Evolutionary conservation across 1,140 invertebrate species (phyloP).

Genomic region (Scaptomyza graminum): DNA sequence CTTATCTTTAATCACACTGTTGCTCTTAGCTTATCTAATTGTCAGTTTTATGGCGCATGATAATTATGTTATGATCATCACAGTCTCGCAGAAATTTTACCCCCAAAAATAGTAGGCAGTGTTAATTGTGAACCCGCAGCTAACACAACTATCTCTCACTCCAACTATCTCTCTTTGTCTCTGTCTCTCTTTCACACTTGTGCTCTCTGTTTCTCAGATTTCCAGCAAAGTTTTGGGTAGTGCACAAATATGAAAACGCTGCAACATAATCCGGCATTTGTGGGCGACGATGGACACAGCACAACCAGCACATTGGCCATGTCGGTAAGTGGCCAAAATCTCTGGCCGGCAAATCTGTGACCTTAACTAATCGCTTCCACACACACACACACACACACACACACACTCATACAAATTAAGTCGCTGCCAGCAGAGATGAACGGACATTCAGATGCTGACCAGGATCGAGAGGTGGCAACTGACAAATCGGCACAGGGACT

Average conservation of each 20-base stretch:
- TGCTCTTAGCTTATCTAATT: slow-evolving; percentile 50
- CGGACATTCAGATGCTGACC: slow-evolving; percentile 28
- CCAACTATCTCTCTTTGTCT: neutral
- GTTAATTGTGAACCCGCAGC: slow-evolving; percentile 19
- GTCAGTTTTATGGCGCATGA: slow-evolving; percentile 67
- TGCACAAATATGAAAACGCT: slow-evolving; percentile 55
- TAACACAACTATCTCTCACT: slow-evolving; percentile 32
- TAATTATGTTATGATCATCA: slow-evolving; percentile 20
- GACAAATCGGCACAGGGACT: slow-evolving; percentile 35
- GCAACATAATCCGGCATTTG: slow-evolving; percentile 69
- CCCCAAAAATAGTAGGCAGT: slow-evolving; percentile 29
- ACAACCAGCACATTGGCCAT: slow-evolving; percentile 68
- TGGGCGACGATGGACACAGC: slow-evolving; percentile 77
- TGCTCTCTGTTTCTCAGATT: neutral
- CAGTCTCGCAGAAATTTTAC: slow-evolving; percentile 10
- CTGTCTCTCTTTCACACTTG: neutral
- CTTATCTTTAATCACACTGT: slow-evolving; percentile 19
- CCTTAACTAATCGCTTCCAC: slow-evolving; percentile 50
- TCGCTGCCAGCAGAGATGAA: slow-evolving; percentile 25
- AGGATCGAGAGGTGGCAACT: slow-evolving; percentile 20
- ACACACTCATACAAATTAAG: slow-evolving; percentile 29
- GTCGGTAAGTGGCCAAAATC: slow-evolving; percentile 59
- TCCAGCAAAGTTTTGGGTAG: slow-evolving; percentile 14
- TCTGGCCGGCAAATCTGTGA: slow-evolving; percentile 22
- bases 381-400: slow-evolving; percentile 9